Evolutionary conservation across 2,113 vertebrate species (phyloP).

Genomic region (Ammodytes marinus): DNA sequence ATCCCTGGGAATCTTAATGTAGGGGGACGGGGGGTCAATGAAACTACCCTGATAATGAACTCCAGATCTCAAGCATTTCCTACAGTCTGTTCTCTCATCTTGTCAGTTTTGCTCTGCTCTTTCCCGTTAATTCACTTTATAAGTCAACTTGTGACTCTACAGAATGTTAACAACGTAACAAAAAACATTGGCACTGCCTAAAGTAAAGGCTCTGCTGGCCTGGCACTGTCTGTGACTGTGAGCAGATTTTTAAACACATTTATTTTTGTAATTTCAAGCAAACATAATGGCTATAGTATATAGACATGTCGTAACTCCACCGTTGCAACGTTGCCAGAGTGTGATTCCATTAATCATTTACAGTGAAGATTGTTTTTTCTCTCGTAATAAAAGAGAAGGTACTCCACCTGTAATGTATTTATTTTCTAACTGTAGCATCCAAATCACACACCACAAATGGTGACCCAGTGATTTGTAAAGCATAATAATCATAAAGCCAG

Average conservation of each 20-base stretch:
- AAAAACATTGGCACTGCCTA: neutral
- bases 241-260: slow-evolving; percentile 5
- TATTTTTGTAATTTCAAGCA: slow-evolving; percentile 4
- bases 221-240: neutral
- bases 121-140: slow-evolving; percentile 38
- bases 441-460: neutral
- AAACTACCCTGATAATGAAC: slow-evolving; percentile 67
- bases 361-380: slow-evolving; percentile 9
- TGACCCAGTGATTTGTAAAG: slow-evolving; percentile 16
- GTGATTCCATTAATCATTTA: slow-evolving; percentile 6
- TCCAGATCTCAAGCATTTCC: slow-evolving; percentile 2
- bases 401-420: slow-evolving; percentile 10
- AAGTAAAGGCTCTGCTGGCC: neutral
- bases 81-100: neutral
- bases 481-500: slow-evolving; percentile 12
- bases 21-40: slow-evolving; percentile 93
- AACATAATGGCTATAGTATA: slow-evolving; percentile 21
- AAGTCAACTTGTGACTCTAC: neutral
- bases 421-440: slow-evolving; percentile 16
- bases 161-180: neutral
- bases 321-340: neutral
- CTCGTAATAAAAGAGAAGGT: neutral
- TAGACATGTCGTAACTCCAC: slow-evolving; percentile 24
- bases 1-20: slow-evolving; percentile 92
- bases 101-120: slow-evolving; percentile 17